These are phyloP conservation scores for Promerops cafer DNA, from an alignment of 2,113 vertebrate genomes.

Conservation along the genomic window DNA sequence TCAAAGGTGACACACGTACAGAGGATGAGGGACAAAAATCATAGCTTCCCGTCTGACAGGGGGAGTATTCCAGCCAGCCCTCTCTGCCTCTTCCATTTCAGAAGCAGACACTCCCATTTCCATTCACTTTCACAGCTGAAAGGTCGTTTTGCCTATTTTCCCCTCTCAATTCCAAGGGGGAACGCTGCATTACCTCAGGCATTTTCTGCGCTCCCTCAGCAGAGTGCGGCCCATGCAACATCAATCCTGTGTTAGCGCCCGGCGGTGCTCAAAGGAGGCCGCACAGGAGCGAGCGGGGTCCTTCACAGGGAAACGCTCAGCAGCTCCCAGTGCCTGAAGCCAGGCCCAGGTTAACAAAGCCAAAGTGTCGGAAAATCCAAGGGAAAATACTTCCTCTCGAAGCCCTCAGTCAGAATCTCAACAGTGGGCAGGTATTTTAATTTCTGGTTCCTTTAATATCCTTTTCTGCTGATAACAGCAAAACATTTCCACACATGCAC, in stretches of 20 bases:
- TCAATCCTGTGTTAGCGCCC: constrained; percentile 34
- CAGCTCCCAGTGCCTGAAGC: not conserved
- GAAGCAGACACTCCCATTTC: not conserved
- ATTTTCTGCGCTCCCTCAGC: constrained; percentile 44
- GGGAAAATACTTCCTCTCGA: not conserved
- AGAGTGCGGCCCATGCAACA: constrained; percentile 5
- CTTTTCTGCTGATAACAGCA: not conserved
- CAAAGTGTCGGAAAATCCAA: not conserved
- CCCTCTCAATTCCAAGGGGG: not conserved
- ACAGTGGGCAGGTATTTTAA: not conserved
- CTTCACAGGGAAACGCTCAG: not conserved
- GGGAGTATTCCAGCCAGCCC: not conserved
- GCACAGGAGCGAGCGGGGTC: not conserved
- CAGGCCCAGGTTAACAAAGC: not conserved
- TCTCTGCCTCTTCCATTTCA: not conserved
- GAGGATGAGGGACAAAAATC: not conserved
- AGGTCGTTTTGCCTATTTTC: constrained; percentile 11
- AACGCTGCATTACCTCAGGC: constrained; percentile 43
- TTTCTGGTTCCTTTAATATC: not conserved
- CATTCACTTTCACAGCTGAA: constrained; percentile 28
- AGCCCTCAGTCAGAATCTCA: not conserved
- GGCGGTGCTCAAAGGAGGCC: not conserved
- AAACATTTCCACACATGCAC: not conserved
- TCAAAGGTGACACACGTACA: not conserved
- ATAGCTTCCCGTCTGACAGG: not conserved